Evolutionary conservation across 2,113 vertebrate species (phyloP), one percentile per base, ranked within the genome.

Genomic region (Indri indri): DNA sequence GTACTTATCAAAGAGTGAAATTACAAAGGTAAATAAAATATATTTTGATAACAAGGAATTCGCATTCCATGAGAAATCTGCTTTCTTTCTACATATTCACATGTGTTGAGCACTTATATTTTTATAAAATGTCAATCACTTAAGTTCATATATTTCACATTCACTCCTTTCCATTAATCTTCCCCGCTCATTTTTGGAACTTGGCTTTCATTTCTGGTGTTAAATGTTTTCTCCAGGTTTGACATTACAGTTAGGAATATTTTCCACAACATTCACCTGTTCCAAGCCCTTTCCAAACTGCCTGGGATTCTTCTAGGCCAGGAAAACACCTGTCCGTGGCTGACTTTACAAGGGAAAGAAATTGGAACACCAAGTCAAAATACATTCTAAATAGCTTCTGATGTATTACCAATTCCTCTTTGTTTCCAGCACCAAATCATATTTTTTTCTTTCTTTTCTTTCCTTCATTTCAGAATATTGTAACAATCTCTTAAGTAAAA

Each of bases 1-100:
- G 42, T 88, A 54, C 2, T 76, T 91, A 96, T 40, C 80, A 89
- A 94, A 61, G 23, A 94, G 25, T 88, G 65, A 90, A 57, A 83
- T 9, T 80, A 54, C 23, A 65, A 84, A 81, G 34, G 40, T 85
- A 95, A 81, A 88, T 92, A 57, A 84, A 89, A 89, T 68, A 61
- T 0, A 79, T 54, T 92, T 90, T 68, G 40, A 66, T 82, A 94
- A 6, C 1, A 91, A 83, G 40, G 37, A 52, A 12, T 88, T 77
- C 74, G 17, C 8, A 32, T 70, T 63, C 9, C 42, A 83, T 23
- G 68, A 61, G 25, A 82, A 89, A 68, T 68, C 4, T 68, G 18
- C 23, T 50, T 92, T 83, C 27, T 5, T 80, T 77, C 50, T 34
- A 52, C 20, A 63, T 32, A 65, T 94, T 73, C 45, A 79, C 23